Evolutionary conservation across 2,888 invertebrate species (phyloP).

Genomic region (Eilema griseolum): DNA sequence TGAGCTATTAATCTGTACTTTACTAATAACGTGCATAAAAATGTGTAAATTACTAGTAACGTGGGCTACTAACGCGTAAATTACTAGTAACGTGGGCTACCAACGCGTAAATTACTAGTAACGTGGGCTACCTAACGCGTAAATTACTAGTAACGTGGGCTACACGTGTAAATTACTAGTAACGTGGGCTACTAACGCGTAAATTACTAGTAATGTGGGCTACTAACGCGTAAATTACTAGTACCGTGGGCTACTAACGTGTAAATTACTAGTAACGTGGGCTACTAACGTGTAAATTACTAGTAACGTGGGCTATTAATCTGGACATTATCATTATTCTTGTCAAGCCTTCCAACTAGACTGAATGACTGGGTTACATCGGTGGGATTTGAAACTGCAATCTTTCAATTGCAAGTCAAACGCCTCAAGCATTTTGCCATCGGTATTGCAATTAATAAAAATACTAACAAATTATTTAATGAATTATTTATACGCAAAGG

Average conservation of each 20-base stretch:
- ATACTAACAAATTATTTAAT: neutral
- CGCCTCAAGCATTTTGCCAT: neutral
- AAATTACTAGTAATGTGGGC: too few species aligned
- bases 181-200: neutral
- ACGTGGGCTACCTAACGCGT: neutral
- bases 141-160: neutral
- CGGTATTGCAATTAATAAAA: neutral
- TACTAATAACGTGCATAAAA: neutral
- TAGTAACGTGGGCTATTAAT: too few species aligned
- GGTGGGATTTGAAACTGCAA: neutral
- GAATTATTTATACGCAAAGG: conserved; percentile 25
- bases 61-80: neutral
- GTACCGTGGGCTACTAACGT: too few species aligned
- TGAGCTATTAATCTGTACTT: neutral
- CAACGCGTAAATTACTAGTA: neutral
- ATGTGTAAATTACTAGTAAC: neutral
- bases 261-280: too few species aligned
- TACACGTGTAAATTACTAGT: neutral
- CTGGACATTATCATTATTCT: neutral
- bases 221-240: too few species aligned
- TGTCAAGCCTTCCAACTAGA: neutral
- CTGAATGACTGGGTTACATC: neutral
- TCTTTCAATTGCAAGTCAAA: neutral
- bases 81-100: neutral
- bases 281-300: too few species aligned